Conservation (phyloP, 1,140 invertebrate species). For the Chionoecetes opilio region DNA sequence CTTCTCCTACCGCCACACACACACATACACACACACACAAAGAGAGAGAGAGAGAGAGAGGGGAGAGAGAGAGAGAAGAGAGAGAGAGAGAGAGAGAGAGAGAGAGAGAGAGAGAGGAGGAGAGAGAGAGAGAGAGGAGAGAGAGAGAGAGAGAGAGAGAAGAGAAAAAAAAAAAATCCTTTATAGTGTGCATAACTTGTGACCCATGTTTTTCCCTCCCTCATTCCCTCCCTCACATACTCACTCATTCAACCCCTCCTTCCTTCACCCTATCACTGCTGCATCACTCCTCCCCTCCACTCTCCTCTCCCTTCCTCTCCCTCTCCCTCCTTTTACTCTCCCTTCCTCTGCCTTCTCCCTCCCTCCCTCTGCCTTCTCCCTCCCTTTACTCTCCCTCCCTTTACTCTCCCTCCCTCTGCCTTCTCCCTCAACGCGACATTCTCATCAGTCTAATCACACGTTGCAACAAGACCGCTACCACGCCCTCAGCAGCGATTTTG, state of each 20-base stretch:
- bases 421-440: not conserved
- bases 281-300: not conserved
- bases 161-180: not conserved
- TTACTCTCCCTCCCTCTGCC: not conserved
- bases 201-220: no score
- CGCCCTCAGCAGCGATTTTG: not conserved
- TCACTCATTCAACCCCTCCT: not conserved
- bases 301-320: not conserved
- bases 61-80: no score
- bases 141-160: conserved; percentile 45
- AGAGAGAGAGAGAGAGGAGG: conserved; percentile 37
- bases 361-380: not conserved
- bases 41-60: no score
- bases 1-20: no score
- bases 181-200: no score
- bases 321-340: not conserved
- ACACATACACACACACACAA: no score
- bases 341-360: no score
- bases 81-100: no score
- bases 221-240: not conserved
- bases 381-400: not conserved
- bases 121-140: conserved; percentile 22
- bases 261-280: not conserved
- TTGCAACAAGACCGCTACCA: not conserved
- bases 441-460: conserved; percentile 19